phyloP scores from a whole-genome alignment of 2,113 vertebrate genomes.

The Corythaeola cristata region DNA sequence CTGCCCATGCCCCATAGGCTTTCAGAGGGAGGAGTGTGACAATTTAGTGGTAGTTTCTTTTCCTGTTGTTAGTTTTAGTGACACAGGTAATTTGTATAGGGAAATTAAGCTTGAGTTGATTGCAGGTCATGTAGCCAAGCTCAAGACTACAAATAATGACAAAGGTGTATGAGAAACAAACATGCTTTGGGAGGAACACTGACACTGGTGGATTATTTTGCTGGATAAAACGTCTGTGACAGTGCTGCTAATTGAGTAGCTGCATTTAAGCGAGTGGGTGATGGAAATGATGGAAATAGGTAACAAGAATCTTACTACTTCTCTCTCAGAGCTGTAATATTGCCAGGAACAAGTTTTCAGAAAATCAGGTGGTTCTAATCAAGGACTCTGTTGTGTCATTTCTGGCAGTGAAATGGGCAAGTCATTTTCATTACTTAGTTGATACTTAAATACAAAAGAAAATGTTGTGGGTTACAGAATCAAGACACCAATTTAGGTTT shows the following conservation, averaged over 20 bases:
- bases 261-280: not conserved
- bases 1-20: not conserved
- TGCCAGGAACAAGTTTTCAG: not conserved
- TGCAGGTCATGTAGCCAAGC: not conserved
- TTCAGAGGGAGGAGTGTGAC: not conserved
- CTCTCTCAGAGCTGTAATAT: not conserved
- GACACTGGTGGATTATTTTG: not conserved
- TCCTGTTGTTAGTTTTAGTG: not conserved
- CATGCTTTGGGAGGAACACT: not conserved
- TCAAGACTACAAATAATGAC: not conserved
- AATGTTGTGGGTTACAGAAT: not conserved
- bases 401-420: not conserved
- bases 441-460: not conserved
- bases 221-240: not conserved
- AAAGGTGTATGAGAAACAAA: not conserved
- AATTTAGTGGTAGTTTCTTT: not conserved
- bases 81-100: not conserved
- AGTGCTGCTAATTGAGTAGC: not conserved
- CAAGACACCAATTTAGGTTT: not conserved
- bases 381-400: not conserved
- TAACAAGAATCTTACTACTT: not conserved
- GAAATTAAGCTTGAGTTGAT: not conserved
- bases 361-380: not conserved
- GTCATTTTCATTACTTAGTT: not conserved
- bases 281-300: not conserved